Evolutionary conservation across 2,888 invertebrate species (phyloP), one percentile per base, ranked within the genome.

Genomic region (Eudemis profundana): DNA sequence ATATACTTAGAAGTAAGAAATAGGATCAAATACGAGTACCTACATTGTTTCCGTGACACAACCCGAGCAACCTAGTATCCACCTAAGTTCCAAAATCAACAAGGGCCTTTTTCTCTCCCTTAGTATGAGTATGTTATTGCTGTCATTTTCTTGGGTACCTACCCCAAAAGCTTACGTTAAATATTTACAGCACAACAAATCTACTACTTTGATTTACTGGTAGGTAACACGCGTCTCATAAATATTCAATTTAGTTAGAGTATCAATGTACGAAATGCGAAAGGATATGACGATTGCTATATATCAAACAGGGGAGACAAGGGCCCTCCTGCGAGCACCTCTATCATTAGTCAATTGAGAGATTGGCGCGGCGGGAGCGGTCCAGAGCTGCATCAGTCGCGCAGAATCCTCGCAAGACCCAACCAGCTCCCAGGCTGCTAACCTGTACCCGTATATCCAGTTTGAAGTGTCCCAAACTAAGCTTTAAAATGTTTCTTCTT

Each of bases 271-370:
- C 74, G 77, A 82, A 82, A 84, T 80, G 72, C 70, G 72, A 85
- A 81, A 85, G 87, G 87, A 89, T 82, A 85, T 89, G 82, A 85
- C 84, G 80, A 78, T 71, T 72, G 79, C 72, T 75, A 74, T 78
- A 77, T 74, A 82, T 78, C 76, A 81, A 73, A 76, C 82, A 84
- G 88, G 89, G 89, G 90, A 86, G 85, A 85, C 84, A 83, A 83
- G 87, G 84, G 86, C 85, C 86, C 85, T 83, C 83, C 81, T 81
- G 80, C 79, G 77, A 83, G 78, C 84, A 83, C 82, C 81, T 85
- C 81, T 69, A 81, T 74, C 84, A 90, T 90, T 88, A 89, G 86
- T 83, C 90, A 90, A 90, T 91, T 89, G 85, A 85, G 79, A 85
- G 83, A 85, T 84, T 86, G 82, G 84, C 85, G 85, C 78, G 80